Base-by-base conservation (phyloP, 2,113 vertebrate species). In the Perca flavescens region DNA sequence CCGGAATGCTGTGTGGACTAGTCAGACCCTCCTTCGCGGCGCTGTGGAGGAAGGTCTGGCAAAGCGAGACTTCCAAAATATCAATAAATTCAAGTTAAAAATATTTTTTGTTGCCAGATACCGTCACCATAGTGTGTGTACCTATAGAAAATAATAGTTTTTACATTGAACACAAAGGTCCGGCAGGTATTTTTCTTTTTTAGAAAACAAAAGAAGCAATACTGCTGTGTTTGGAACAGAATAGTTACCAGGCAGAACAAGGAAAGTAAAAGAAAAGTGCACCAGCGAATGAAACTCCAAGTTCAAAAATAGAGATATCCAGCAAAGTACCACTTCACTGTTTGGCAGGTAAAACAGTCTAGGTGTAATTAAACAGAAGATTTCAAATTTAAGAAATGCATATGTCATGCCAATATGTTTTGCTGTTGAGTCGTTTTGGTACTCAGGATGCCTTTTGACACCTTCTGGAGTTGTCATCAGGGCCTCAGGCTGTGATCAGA, bases 401-500 rank as follows among this genome's bases (percentile, higher is more conserved):
- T n/a, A 60, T 49, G 60, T 67, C 19, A 7, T 2, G 5, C 3
- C 56, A 52, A 11, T 31, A 25, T 28, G 22, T 54, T 75, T 62
- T n/a, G 17, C 50, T 13, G 16, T 49, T 53, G 31, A 58, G 54
- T 1, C 7, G 2, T 36, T 36, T 12, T n/a, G 1, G 31, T 21
- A 43, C n/a, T 57, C 46, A 67, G 21, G n/a, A 71, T 3, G 28
- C 9, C 52, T 28, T 79, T 31, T 60, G 34, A 63, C 62, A 53
- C 70, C 64, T 67, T 34, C 11, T 0, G 31, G 31, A 62, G 22
- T 62, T 43, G 56, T 36, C 60, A 12, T 34, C 2, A 46, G 2
- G 4, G 22, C 63, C 68, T 25, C 49, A 16, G 16, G 36, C 74
- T 16, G 43, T 13, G 60, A 77, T 70, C 85, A 62, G 49, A 80